phyloP scores from a whole-genome alignment of 2,113 vertebrate species.

The Typhlomys cinereus region DNA sequence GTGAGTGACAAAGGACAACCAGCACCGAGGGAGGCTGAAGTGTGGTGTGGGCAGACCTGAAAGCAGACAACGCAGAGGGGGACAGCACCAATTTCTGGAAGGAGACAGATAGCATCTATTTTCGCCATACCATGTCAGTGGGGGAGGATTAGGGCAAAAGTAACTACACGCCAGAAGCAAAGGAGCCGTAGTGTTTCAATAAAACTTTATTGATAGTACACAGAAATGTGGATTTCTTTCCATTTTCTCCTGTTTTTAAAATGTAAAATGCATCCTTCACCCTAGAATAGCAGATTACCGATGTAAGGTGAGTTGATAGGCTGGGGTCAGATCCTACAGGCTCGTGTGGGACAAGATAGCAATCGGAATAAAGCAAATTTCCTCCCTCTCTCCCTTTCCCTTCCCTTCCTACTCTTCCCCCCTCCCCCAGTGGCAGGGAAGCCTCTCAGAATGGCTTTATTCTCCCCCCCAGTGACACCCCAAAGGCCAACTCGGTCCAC shows the following conservation, averaged over 20 bases:
- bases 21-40: neutral
- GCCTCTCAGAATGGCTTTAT: neutral
- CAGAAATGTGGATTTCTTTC: neutral
- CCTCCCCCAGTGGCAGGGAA: neutral
- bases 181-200: neutral
- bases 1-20: neutral
- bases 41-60: neutral
- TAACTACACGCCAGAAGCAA: neutral
- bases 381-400: neutral
- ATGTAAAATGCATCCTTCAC: neutral
- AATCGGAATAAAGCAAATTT: neutral
- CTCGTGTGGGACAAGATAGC: neutral
- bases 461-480: neutral
- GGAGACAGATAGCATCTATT: neutral
- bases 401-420: no score
- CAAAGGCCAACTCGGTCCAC: neutral
- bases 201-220: constrained; percentile 3
- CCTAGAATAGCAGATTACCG: neutral
- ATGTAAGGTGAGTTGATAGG: neutral
- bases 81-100: neutral
- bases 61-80: neutral
- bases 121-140: neutral
- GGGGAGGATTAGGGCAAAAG: neutral
- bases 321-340: neutral
- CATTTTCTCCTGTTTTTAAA: neutral